phyloP scores from a whole-genome alignment of 2,888 invertebrate species.

The Thymelicus acteon region DNA sequence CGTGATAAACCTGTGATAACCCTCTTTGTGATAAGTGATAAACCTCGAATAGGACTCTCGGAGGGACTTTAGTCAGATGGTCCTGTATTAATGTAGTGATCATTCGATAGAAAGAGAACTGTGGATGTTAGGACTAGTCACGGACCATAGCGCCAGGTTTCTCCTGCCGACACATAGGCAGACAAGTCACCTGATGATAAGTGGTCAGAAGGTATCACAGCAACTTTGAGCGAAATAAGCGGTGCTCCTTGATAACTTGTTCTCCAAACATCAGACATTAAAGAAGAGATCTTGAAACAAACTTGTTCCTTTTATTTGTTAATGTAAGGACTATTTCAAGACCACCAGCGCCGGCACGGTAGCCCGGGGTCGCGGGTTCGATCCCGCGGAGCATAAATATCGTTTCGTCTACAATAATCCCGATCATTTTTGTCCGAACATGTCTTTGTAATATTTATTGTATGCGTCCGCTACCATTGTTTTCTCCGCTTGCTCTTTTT shows the following conservation, averaged over 20 bases:
- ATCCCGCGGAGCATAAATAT: slow-evolving; percentile 68
- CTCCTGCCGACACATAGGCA: too few relatives aligned
- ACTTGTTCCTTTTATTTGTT: background rate
- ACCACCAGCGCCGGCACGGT: slow-evolving; percentile 74
- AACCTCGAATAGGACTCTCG: too few relatives aligned
- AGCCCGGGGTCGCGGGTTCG: slow-evolving; percentile 69
- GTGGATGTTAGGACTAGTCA: too few relatives aligned
- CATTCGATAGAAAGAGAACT: too few relatives aligned
- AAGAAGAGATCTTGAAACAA: background rate
- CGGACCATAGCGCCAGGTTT: too few relatives aligned
- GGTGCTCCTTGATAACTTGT: background rate
- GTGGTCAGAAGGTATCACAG: too few relatives aligned
- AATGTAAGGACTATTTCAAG: slow-evolving; percentile 42
- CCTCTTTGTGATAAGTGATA: too few relatives aligned
- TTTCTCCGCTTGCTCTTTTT: slow-evolving; percentile 37
- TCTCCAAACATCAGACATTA: background rate
- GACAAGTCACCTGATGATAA: too few relatives aligned
- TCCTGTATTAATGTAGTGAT: too few relatives aligned
- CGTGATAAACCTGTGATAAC: too few relatives aligned
- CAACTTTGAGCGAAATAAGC: too few relatives aligned
- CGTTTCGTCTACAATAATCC: slow-evolving; percentile 69
- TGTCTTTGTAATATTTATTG: slow-evolving; percentile 71
- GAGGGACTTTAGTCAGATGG: too few relatives aligned
- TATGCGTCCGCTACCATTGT: slow-evolving; percentile 67
- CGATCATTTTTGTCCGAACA: slow-evolving; percentile 65